A percentile compares a stretch with the other conserved stretches of the same genome.
Evolutionary conservation across 2,888 invertebrate genomes (phyloP).

Genomic region (Trachelus stipa): DNA sequence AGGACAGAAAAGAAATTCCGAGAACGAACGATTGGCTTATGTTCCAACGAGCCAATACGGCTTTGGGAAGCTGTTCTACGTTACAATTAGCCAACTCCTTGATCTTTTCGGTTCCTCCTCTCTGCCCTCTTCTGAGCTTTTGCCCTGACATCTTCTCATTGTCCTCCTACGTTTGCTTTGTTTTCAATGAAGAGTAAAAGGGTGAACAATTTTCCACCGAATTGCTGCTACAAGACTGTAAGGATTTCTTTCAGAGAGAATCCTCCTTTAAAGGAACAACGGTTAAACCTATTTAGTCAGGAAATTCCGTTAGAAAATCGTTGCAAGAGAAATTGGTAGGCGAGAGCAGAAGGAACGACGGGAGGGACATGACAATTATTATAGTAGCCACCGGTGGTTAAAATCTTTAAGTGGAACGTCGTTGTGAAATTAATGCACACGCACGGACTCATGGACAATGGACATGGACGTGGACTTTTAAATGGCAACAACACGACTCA

Average conservation of each 20-base stretch:
- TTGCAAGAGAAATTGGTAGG: not conserved
- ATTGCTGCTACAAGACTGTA: not conserved
- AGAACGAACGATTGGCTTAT: not conserved
- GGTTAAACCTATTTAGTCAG: too few relatives aligned
- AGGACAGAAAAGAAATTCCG: slow-evolving; percentile 2
- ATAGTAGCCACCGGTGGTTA: not conserved
- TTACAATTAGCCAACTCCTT: slow-evolving; percentile 37
- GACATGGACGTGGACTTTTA: not conserved
- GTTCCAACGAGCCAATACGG: slow-evolving; percentile 10
- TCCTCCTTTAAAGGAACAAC: not conserved
- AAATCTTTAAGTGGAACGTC: not conserved
- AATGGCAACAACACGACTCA: slow-evolving; percentile 31
- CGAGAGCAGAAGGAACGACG: not conserved
- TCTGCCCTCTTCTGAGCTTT: not conserved
- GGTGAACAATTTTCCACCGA: not conserved
- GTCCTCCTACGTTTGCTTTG: not conserved
- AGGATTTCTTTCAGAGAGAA: not conserved
- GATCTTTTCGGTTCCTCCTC: slow-evolving; percentile 23
- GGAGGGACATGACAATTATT: not conserved
- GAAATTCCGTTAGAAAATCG: not conserved
- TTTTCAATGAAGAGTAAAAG: not conserved
- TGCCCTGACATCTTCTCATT: not conserved
- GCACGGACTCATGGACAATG: not conserved
- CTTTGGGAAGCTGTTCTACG: slow-evolving; percentile 8
- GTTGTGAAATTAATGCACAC: not conserved